Base-by-base conservation (phyloP, 2,888 invertebrate genomes). In the Sinhomidia bicolor region DNA sequence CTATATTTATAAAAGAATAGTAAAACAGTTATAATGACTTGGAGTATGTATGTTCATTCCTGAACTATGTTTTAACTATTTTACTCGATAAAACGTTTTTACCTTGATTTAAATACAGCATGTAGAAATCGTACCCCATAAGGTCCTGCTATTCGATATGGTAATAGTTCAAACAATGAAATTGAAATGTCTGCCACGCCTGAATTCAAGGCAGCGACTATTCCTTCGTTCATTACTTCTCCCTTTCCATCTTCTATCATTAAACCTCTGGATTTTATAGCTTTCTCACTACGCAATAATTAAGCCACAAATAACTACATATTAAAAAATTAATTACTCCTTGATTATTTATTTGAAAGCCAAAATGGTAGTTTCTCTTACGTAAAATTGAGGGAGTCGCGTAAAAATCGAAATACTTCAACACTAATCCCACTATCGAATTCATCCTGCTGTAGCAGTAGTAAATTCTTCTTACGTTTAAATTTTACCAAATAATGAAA, bases 41-140 rank as follows among this genome's bases (percentile, higher is more conserved):
- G 7, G 47, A 36, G 47, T 47, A 47, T 47, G 47, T 9, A 36
- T 36, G 6, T 12, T 47, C 12, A 47, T 12, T 57, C 1, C 20
- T 2, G 4, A 57, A 1, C 17, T 57, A 20, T 57, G 3, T n/a
- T n/a, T n/a, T n/a, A n/a, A n/a, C n/a, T n/a, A n/a, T n/a, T n/a
- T n/a, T n/a, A n/a, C n/a, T n/a, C n/a, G n/a, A n/a, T n/a, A n/a
- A n/a, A n/a, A n/a, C n/a, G 57, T 12, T 47, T 47, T 12, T 62
- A 62, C 80, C 80, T 80, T 0, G 62, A 9, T 23, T 23, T 14
- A n/a, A 62, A 41, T 6, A 80, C 62, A 5, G 80, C 10, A 26
- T 80, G 80, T 7, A 80, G 44, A 80, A 80, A 80, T 23, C 62
- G 20, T 1, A 80, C 62, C 2, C 80, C 80, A 62, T 44, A 44